Percentiles rank a stretch among this genome's conserved stretches.
These are phyloP conservation scores for Phlogophora meticulosa DNA, from an alignment of 2,888 invertebrate genomes.

Conservation along the genomic window DNA sequence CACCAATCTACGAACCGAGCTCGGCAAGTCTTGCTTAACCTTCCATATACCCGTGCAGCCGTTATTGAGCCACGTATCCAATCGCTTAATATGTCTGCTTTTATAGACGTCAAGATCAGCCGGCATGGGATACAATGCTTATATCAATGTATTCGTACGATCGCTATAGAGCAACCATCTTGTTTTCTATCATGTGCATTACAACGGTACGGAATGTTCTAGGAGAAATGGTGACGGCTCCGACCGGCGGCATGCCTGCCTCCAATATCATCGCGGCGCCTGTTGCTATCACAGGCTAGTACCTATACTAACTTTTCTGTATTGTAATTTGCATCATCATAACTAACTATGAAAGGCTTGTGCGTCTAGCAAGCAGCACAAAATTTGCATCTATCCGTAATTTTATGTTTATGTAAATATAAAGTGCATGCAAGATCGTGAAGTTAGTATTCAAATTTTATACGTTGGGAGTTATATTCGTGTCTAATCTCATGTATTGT, in stretches of 20 bases:
- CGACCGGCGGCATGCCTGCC: conserved; percentile 76
- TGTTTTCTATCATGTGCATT: conserved; percentile 1
- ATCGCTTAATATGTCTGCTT: conserved; percentile 33
- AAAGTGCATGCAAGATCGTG: no score
- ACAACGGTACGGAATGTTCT: conserved; percentile 71
- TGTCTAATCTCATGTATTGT: no score
- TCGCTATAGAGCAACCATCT: conserved; percentile 14
- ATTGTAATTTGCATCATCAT: conserved; percentile 26
- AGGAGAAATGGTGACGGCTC: conserved; percentile 85
- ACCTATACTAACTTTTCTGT: conserved; percentile 55
- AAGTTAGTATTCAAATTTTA: no score
- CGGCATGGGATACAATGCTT: conserved; percentile 10
- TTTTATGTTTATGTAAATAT: no score
- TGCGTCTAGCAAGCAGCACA: background rate
- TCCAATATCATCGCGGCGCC: conserved; percentile 75
- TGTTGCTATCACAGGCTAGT: conserved; percentile 82
- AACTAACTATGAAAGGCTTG: conserved; percentile 1
- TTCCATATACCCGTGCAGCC: no score
- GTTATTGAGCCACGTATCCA: no score
- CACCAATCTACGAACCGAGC: no score
- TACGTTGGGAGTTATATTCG: no score
- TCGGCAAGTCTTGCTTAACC: no score
- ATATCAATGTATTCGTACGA: background rate
- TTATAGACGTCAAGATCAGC: background rate
- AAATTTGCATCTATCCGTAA: no score